Evolutionary conservation across 2,113 vertebrate species (phyloP).

Genomic region (Leucopternis melanops): DNA sequence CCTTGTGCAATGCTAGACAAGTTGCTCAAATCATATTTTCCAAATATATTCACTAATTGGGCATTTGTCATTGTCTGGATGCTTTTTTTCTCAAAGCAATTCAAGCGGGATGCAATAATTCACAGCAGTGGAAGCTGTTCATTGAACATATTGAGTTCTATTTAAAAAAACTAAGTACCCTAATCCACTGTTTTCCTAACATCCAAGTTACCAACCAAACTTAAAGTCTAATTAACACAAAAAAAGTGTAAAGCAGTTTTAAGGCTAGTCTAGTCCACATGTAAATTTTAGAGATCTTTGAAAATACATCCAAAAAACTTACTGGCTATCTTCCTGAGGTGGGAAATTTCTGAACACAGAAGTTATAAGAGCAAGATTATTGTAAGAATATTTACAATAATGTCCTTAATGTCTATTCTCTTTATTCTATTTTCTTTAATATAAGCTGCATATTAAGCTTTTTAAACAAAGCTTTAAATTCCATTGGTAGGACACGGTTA

Average conservation of each 20-base stretch:
- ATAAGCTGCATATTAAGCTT: neutral
- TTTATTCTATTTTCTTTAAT: neutral
- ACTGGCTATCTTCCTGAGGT: neutral
- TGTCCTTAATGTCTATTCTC: neutral
- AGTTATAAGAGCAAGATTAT: neutral
- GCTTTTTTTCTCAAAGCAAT: neutral
- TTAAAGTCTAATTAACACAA: neutral
- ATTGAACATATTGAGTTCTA: neutral
- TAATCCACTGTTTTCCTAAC: neutral
- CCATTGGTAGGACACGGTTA: neutral
- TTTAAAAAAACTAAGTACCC: neutral
- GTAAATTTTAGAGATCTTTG: neutral
- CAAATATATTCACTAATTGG: constrained; percentile 9
- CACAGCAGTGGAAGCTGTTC: neutral
- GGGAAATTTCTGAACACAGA: neutral
- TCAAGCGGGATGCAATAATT: neutral
- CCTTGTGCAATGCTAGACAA: neutral
- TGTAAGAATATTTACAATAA: neutral
- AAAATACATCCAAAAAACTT: neutral
- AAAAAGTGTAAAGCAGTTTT: neutral
- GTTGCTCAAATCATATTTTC: constrained; percentile 44
- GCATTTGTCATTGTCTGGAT: neutral
- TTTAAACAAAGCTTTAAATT: neutral
- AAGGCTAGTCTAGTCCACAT: neutral
- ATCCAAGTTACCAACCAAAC: neutral